A percentile compares a stretch with the other conserved stretches of the same genome.
Conservation (phyloP, 2,113 vertebrate genomes). For the Chaetorhynchus papuensis region DNA sequence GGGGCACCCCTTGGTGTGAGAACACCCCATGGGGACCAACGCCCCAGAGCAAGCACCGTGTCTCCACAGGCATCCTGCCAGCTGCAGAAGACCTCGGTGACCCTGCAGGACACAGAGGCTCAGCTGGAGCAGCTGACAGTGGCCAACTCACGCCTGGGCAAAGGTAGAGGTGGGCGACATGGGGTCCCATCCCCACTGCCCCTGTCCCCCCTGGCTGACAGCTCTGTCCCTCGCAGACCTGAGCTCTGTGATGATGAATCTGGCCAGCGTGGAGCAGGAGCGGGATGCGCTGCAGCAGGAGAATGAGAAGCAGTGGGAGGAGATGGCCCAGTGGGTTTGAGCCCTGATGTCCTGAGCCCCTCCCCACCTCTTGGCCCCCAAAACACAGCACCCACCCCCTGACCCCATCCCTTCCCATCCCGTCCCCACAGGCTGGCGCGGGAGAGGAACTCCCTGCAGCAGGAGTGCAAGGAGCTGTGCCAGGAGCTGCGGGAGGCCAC, state of each 20-base stretch:
- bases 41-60: background rate
- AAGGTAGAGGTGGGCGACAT: background rate
- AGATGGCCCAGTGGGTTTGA: conserved; percentile 52
- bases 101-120: background rate
- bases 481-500: conserved; percentile 63
- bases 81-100: conserved; percentile 32
- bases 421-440: conserved; percentile 9
- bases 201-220: fast-evolving
- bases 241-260: conserved; percentile 41
- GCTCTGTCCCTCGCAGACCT: conserved; percentile 31
- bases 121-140: conserved; percentile 51
- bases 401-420: background rate
- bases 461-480: background rate
- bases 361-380: background rate
- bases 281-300: conserved; percentile 70
- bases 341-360: background rate
- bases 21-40: background rate
- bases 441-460: conserved; percentile 36
- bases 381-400: background rate
- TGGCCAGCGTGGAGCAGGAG: conserved; percentile 59
- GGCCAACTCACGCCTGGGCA: conserved; percentile 43
- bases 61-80: conserved; percentile 44
- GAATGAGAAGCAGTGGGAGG: conserved; percentile 31
- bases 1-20: background rate
- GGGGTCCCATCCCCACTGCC: background rate